Base-by-base conservation (phyloP, 2,113 vertebrate species). In the Urocitellus parryii region DNA sequence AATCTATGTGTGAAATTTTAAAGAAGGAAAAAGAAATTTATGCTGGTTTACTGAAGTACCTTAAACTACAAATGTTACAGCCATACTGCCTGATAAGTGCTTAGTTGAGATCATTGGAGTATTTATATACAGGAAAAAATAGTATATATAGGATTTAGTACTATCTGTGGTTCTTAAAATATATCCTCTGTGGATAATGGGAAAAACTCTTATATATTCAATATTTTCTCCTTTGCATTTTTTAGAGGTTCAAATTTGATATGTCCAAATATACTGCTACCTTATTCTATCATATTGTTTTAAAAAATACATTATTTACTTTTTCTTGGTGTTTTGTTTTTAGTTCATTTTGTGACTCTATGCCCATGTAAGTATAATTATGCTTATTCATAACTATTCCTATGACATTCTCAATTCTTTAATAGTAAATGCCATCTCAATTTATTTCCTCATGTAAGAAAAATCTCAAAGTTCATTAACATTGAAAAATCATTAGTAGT, bases 291-390 rank as follows among this genome's bases (percentile, higher is more conserved):
- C 42, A 78, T 95, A 17, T 42, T 16, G 56, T 79, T 87, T 29
- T 16, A 32, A 32, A 93, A 42, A 53, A 79, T 56, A 37, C 25
- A 37, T 77, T 87, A 51, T 22, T 79, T 73, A 87, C 11, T 91
- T 88, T 84, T 81, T 17, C 48, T 22, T 94, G 42, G 48, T 63
- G 51, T 24, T 83, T 27, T 68, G 34, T 63, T 93, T 67, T 87
- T 78, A 96, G 73, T 56, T 22, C 8, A 68, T 94, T 93, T 95
- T 96, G 61, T 94, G 88, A 95, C 32, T n/a, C 6, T 79, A 29
- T 96, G 81, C 18, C 25, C n/a, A 51, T 63, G 0, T 85, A 93
- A 87, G 83, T 37, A 73, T n/a, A 90, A 76, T 79, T 74, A 48
- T 63, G 34, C 81, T 86, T 78, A 81, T 93, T 22, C 18, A 18